Percentiles rank a stretch among this genome's conserved stretches.
phyloP scores from a whole-genome alignment of 2,888 invertebrate species.

The Ichneumoninae sp. region DNA sequence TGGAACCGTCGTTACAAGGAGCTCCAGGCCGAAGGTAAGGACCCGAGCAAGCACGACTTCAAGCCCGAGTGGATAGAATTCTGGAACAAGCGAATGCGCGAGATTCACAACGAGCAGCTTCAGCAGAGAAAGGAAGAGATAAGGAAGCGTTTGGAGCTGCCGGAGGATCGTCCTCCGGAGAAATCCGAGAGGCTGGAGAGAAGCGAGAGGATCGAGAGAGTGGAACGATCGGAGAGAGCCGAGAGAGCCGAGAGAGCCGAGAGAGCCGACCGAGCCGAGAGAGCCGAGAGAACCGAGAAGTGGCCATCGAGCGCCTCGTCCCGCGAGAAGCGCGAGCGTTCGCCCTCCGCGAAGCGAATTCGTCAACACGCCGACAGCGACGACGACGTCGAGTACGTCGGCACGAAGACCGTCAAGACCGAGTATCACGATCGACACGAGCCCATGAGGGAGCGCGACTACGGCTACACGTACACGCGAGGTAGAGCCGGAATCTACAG shows the following conservation, averaged over 20 bases:
- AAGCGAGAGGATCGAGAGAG: slow-evolving; percentile 68
- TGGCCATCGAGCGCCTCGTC: slow-evolving; percentile 50
- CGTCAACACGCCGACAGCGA: slow-evolving; percentile 78
- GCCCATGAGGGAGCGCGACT: slow-evolving; percentile 64
- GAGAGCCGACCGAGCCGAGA: slow-evolving; percentile 8
- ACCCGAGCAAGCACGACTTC: slow-evolving; percentile 92
- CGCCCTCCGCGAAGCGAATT: slow-evolving; percentile 68
- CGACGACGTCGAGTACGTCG: slow-evolving; percentile 83
- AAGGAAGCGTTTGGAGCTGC: slow-evolving; percentile 87
- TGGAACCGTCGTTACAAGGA: slow-evolving; percentile 94
- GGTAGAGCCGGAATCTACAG: slow-evolving; percentile 67
- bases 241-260: slow-evolving; percentile 34
- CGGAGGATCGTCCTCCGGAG: slow-evolving; percentile 83
- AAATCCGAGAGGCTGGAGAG: slow-evolving; percentile 59
- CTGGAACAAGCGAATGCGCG: slow-evolving; percentile 93
- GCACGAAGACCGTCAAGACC: slow-evolving; percentile 76
- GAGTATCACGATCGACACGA: slow-evolving; percentile 80
- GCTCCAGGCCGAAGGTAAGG: slow-evolving; percentile 90
- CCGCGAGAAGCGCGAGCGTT: slow-evolving; percentile 70
- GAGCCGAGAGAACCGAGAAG: slow-evolving; percentile 41
- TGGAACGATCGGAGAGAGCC: slow-evolving; percentile 40
- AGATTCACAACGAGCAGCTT: slow-evolving; percentile 90
- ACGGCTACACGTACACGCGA: slow-evolving; percentile 65
- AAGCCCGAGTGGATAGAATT: slow-evolving; percentile 95
- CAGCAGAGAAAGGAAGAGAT: slow-evolving; percentile 89